Base-by-base conservation (phyloP, 2,888 invertebrate species). In the Lissonota sp. region DNA sequence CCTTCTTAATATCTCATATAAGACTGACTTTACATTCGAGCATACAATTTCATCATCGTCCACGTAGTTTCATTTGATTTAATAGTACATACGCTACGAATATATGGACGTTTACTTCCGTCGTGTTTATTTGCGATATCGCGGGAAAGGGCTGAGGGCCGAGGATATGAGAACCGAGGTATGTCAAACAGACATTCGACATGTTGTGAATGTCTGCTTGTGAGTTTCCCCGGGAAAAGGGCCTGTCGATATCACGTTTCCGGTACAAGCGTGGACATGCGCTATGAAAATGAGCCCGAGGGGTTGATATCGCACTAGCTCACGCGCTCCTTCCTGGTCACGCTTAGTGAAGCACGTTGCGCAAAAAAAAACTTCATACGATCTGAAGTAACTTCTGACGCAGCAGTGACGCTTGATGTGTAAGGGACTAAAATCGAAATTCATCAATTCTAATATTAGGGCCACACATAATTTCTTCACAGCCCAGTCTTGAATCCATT, bases 191-290 rank as follows among this genome's bases (percentile, higher is more conserved):
- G 44, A 40, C 40, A 57, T 69, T 46, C 49, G 58, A 39, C 26
- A 14, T 37, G 64, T 53, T 26, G 6, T 16, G 40, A 26, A 8
- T 26, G 26, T 26, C 1, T 26, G 26, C 26, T 12, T 12, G 12
- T 51, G 12, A 64, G 37, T 62, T 63, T 5, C 12, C 16, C 44
- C 57, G 39, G 55, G 42, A 69, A 26, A 71, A 74, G 70, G 64
- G 58, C 55, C 70, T 79, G 79, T 70, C 79, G 64, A 79, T 79
- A 77, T 26, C 53, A 51, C 46, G 64, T 64, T 79, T 70, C 74
- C 74, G 74, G 51, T 14, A 49, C 67, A 26, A 26, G 26, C 26
- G 3, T 26, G 39, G 37, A 62, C 16, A 62, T 16, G 62, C 62
- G 44, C 49, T 39, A 42, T 37, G 63, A 63, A 40, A 49, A 49